Conservation (phyloP, 2,113 vertebrate species). For the Canis aureus region DNA sequence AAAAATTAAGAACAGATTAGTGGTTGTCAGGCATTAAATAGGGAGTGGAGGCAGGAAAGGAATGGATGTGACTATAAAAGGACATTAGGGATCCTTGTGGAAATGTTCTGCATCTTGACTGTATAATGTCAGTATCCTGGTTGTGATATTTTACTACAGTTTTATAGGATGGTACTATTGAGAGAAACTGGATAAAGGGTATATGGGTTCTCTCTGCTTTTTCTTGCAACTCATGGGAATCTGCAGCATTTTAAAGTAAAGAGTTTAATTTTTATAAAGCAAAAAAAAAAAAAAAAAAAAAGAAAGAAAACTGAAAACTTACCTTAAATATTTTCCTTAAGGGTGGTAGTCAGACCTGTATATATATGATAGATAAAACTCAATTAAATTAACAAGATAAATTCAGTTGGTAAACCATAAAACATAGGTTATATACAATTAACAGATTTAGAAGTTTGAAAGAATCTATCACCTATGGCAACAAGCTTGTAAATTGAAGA, state of each 20-base stretch:
- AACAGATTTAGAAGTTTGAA: conserved; percentile 44
- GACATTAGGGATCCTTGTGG: background rate
- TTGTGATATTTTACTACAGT: background rate
- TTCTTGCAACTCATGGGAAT: background rate
- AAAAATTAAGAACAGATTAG: background rate
- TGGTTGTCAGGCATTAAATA: background rate
- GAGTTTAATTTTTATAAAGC: background rate
- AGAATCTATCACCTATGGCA: conserved; percentile 65
- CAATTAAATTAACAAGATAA: conserved; percentile 33
- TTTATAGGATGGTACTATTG: background rate
- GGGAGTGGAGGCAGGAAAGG: background rate
- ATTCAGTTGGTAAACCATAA: background rate
- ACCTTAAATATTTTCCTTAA: conserved; percentile 53
- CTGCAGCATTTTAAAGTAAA: conserved; percentile 1
- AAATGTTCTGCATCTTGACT: background rate
- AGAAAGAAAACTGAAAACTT: background rate
- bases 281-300: background rate
- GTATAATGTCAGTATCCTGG: background rate
- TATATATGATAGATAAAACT: background rate
- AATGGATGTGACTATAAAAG: background rate
- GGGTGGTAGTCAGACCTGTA: background rate
- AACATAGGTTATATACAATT: background rate
- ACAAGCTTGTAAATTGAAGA: conserved; percentile 61
- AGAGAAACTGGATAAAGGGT: background rate
- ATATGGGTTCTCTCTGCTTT: background rate